Evolutionary conservation across 2,888 invertebrate genomes (phyloP), one percentile per base, ranked within the genome.

Genomic region (Nebria salina): DNA sequence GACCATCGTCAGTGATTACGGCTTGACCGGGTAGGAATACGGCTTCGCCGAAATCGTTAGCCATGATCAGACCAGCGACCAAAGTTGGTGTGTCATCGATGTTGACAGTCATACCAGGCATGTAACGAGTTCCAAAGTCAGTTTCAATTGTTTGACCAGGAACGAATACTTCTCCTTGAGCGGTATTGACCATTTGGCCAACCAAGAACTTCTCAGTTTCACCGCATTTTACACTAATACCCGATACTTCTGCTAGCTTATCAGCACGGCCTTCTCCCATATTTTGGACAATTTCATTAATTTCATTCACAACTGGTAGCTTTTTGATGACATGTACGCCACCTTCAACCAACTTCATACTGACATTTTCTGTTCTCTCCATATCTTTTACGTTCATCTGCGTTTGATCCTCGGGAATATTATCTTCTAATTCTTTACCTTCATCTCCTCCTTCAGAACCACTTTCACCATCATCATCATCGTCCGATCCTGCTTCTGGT

Each of bases 51-150:
- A 89, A 89, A 82, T 92, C 91, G 84, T 92, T 91, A 13, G 87
- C 87, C 87, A 95, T 94, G 8, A 95, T 93, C 88, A 95, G 94
- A 42, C 95, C 95, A 0, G 95, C 95, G 84, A 95, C 94, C 85
- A 95, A 94, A 0, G 94, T 94, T 0, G 94, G 94, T 0, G 95
- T 95, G 43, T 92, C 92, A 86, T 94, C 93, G 1, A 94, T 94
- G 87, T 93, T 93, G 77, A 94, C 93, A 82, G 94, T 94, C 88
- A 95, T 94, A 11, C 95, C 95, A 0, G 95, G 95, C n/a, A 94
- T 94, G 85, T 95, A 95, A 83, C 93, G 92, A 20, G 93, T 92
- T 0, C 92, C 93, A 0, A 94, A 95, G 83, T 94, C 93, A 0
- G 93, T 94, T 82, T 93, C 92, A 83, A 94, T 91, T 0, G 94